Evolutionary conservation across 2,113 vertebrate genomes (phyloP).

Genomic region (Hypanus sabinus): DNA sequence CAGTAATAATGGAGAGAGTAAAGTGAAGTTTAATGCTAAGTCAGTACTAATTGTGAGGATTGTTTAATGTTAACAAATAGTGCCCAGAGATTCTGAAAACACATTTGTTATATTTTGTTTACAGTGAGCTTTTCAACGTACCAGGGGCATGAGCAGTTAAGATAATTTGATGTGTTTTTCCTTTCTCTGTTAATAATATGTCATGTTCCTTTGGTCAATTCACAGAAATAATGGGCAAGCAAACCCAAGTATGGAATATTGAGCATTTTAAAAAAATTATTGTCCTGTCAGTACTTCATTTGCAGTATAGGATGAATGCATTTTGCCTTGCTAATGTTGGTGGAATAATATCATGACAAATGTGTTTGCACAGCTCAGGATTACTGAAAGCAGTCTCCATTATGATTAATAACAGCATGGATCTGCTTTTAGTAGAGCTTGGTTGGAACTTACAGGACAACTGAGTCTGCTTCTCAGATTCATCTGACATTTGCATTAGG

Average conservation of each 20-base stretch:
- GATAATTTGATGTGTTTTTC: constrained; percentile 39
- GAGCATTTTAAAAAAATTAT: constrained; percentile 47
- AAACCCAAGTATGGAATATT: constrained; percentile 39
- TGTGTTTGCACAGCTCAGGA: not conserved
- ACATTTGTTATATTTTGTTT: not conserved
- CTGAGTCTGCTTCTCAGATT: not conserved
- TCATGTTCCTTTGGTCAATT: constrained; percentile 47
- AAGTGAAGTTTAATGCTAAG: too few species aligned
- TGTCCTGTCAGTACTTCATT: constrained; percentile 45
- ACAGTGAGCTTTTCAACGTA: not conserved
- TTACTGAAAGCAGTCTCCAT: not conserved
- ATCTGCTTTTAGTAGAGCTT: not conserved
- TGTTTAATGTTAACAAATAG: not conserved
- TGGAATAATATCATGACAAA: not conserved
- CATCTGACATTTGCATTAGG: not conserved
- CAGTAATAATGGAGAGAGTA: too few species aligned
- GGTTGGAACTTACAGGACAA: not conserved
- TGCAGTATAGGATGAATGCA: constrained; percentile 45
- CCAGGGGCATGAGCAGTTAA: too few species aligned
- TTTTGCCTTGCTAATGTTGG: not conserved
- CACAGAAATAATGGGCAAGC: constrained; percentile 47
- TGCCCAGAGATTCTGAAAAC: not conserved
- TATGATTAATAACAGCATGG: not conserved
- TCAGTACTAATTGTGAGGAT: too few species aligned
- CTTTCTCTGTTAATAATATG: constrained; percentile 44